Evolutionary conservation across 1,140 invertebrate species (phyloP).

Genomic region (Leptinotarsa texana): DNA sequence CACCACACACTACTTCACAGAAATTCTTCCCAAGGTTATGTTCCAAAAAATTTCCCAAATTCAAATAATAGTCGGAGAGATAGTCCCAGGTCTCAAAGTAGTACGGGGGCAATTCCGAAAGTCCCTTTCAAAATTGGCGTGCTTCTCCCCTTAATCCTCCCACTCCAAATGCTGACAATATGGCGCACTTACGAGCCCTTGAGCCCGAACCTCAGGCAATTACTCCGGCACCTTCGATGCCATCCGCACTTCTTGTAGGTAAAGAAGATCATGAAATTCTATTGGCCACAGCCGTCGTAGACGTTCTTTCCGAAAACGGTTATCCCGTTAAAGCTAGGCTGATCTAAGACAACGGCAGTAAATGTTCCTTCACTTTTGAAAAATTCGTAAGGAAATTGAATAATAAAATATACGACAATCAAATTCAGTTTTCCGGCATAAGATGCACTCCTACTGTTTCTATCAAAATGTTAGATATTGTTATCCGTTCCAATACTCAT

Average conservation of each 20-base stretch:
- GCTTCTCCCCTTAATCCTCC: no score
- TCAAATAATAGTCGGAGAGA: background rate
- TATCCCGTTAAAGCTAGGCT: background rate
- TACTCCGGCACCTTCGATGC: background rate
- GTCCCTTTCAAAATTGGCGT: background rate
- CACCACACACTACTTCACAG: background rate
- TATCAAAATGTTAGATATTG: no score
- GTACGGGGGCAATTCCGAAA: background rate
- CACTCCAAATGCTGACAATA: no score
- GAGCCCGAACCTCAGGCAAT: background rate
- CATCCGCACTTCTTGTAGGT: background rate
- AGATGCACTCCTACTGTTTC: no score
- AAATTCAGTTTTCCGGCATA: no score
- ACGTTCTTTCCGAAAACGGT: background rate
- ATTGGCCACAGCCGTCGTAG: no score
- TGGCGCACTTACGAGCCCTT: background rate
- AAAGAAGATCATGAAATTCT: conserved; percentile 13
- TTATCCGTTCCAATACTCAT: no score
- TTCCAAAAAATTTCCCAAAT: conserved; percentile 1
- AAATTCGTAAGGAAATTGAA: conserved; percentile 9
- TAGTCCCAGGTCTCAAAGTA: background rate
- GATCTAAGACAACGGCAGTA: background rate
- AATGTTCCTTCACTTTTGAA: background rate
- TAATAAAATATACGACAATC: conserved; percentile 9
- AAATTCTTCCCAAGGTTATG: background rate